A percentile compares a stretch with the other conserved stretches of the same genome.
Conservation (phyloP, 2,888 invertebrate species). For the Cephalotes varians region DNA sequence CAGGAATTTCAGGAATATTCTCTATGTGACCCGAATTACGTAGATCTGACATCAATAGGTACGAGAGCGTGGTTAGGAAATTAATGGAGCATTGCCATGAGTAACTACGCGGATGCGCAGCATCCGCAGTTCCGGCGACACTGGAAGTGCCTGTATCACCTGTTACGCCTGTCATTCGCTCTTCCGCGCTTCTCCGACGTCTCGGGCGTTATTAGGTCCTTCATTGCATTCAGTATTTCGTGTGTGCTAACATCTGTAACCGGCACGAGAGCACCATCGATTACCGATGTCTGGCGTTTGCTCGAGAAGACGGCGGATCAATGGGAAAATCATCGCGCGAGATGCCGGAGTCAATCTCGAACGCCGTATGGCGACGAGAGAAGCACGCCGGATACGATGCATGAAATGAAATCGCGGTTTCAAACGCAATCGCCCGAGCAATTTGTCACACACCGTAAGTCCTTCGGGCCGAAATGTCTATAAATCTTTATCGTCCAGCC, state of each 20-base stretch:
- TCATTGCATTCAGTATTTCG: slow-evolving; percentile 51
- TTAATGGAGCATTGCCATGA: slow-evolving; percentile 9
- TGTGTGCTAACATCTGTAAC: slow-evolving; percentile 72
- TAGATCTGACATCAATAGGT: slow-evolving; percentile 4
- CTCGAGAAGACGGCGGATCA: slow-evolving; percentile 55
- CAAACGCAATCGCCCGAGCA: neutral
- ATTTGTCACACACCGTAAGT: slow-evolving; percentile 23
- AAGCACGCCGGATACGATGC: slow-evolving; percentile 1
- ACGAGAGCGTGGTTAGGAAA: neutral
- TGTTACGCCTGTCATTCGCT: slow-evolving; percentile 69
- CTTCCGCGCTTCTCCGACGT: slow-evolving; percentile 63
- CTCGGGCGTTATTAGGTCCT: slow-evolving; percentile 66
- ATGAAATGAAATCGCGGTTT: slow-evolving; percentile 15
- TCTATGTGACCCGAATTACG: neutral
- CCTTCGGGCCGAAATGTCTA: neutral
- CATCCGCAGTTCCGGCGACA: slow-evolving; percentile 59
- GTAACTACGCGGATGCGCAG: slow-evolving; percentile 27
- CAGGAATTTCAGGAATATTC: neutral
- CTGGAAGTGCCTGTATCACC: slow-evolving; percentile 68
- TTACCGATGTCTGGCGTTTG: slow-evolving; percentile 65
- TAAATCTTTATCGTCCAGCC: neutral
- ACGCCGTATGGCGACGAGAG: neutral
- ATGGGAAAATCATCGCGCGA: slow-evolving; percentile 31
- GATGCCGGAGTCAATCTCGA: slow-evolving; percentile 23
- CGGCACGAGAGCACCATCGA: slow-evolving; percentile 68